These are phyloP conservation scores for Montifringilla adamsi DNA, from an alignment of 2,113 vertebrate species.

Conservation along the genomic window DNA sequence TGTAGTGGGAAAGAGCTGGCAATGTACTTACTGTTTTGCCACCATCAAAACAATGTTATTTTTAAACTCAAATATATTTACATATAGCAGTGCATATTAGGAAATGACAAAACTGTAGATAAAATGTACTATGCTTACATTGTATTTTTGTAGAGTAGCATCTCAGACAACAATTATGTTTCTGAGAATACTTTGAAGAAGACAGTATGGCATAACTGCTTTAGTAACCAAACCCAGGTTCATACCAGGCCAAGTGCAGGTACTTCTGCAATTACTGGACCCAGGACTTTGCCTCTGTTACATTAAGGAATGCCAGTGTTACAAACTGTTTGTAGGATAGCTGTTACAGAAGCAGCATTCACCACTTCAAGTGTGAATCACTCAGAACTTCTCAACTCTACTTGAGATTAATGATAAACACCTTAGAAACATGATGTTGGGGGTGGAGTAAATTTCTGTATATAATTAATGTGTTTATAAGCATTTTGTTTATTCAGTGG, in stretches of 20 bases:
- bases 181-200: not conserved
- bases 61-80: conserved; percentile 25
- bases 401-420: not conserved
- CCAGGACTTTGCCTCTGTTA: not conserved
- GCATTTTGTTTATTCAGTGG: not conserved
- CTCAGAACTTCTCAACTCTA: not conserved
- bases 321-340: not conserved
- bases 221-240: not conserved
- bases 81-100: not conserved
- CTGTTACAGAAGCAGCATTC: not conserved
- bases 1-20: not conserved
- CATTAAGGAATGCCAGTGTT: not conserved
- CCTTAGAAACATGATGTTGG: not conserved
- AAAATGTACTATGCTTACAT: conserved; percentile 1
- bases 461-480: conserved; percentile 19
- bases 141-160: conserved; percentile 10
- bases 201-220: not conserved
- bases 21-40: not conserved
- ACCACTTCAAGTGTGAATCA: not conserved
- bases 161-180: not conserved
- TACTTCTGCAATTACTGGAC: not conserved
- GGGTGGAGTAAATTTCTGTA: not conserved
- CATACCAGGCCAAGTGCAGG: not conserved
- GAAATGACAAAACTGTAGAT: not conserved
- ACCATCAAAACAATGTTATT: not conserved